Base-by-base conservation (phyloP, 2,797 vertebrate genomes). In the Prunella strophiata region DNA sequence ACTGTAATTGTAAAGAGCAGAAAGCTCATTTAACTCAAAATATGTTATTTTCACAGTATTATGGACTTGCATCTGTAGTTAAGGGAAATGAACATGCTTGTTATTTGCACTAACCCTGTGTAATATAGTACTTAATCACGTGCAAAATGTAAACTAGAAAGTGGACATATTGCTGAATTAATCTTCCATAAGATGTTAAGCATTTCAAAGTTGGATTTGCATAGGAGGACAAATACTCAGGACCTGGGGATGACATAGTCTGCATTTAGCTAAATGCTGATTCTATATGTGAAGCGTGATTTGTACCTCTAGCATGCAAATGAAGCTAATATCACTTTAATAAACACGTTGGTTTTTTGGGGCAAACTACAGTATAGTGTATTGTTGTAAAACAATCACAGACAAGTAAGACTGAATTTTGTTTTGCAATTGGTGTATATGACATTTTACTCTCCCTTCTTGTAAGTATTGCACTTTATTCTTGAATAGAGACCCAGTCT, bases 131-230 rank as follows among this genome's bases (percentile, higher is more conserved):
- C n/a, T 61, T 89, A 73, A 75, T 84, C 34, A 22, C 4, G 9
- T 86, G 25, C 45, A 29, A 79, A 63, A 43, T 58, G 45, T 78
- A 78, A 81, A 73, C 58, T 66, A 43, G 32, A 54, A 82, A 59
- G n/a, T 73, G 74, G 34, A 67, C 7, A 1, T 76, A 11, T 32
- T 76, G 29, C 65, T 88, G 47, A 75, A 92, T 86, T 62, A 32
- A 18, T 47, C 58, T 81, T 92, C 83, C 23, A 2, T 80, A 77
- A 45, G 27, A 16, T 62, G 26, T 68, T 73, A 68, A 62, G 21
- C 45, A 30, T 88, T 94, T 90, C 36, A 45, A 29, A 84, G 76
- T 66, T 73, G 40, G 30, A 47, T 90, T 93, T 96, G 88, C 51
- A 27, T 27, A 26, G 40, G 34, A 78, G 13, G 21, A 32, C 43